Percentiles rank a stretch among this genome's conserved stretches.
These are phyloP conservation scores for Pteruthius melanotis DNA, from an alignment of 2,113 vertebrate genomes.

Conservation along the genomic window DNA sequence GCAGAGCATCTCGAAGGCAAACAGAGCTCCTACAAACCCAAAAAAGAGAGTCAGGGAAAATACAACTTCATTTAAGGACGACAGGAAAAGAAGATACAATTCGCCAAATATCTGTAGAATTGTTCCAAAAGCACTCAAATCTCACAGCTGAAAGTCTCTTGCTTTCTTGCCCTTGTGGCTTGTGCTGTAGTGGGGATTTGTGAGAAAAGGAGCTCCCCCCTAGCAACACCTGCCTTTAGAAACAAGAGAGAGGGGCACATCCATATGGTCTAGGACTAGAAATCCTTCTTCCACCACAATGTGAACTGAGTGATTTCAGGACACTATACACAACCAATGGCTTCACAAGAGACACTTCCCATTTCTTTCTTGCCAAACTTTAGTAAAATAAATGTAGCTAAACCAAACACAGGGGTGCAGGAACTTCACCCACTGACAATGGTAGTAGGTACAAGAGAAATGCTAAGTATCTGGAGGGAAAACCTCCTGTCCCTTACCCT, in stretches of 20 bases:
- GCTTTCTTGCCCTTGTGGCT: neutral
- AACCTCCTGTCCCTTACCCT: conserved; percentile 76
- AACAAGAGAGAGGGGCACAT: neutral
- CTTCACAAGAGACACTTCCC: neutral
- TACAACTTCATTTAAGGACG: neutral
- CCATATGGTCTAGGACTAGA: neutral
- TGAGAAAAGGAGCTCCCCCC: neutral
- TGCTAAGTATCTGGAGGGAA: neutral
- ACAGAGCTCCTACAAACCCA: conserved; percentile 82
- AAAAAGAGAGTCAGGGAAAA: neutral
- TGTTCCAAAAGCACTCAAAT: neutral
- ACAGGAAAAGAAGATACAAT: neutral
- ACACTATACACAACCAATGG: neutral
- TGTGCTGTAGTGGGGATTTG: neutral
- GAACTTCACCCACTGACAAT: neutral
- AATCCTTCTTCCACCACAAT: neutral
- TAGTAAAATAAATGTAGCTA: neutral
- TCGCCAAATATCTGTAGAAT: neutral
- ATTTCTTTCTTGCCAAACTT: neutral
- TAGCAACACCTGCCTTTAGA: neutral
- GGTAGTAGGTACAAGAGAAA: neutral
- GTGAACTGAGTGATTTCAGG: neutral
- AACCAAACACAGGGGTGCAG: neutral
- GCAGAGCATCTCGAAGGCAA: conserved; percentile 99
- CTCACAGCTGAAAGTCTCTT: neutral